phyloP scores from a whole-genome alignment of 2,797 vertebrate genomes.

The Pangasius mekongensis region DNA sequence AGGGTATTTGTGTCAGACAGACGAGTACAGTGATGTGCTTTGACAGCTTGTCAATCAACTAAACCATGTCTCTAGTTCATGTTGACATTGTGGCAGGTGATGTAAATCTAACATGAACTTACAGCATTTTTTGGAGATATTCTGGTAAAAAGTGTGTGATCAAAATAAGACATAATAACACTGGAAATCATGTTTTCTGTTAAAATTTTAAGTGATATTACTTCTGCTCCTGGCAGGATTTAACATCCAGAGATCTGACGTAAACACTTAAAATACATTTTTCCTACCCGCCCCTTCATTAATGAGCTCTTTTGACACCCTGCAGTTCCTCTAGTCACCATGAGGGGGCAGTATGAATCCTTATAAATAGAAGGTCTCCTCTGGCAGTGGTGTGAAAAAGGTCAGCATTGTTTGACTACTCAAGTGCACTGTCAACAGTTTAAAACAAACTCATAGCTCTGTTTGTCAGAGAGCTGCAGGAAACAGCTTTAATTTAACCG shows the following conservation, averaged over 20 bases:
- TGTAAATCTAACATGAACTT: not conserved
- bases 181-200: not conserved
- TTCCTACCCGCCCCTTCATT: not conserved
- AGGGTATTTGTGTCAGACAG: constrained; percentile 17
- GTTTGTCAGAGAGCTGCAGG: constrained; percentile 6
- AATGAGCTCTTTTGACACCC: not conserved
- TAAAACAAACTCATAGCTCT: constrained; percentile 12
- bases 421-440: constrained; percentile 26
- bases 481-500: not conserved
- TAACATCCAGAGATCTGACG: not conserved
- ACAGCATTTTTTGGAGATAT: not conserved
- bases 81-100: not conserved
- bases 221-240: not conserved
- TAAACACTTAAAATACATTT: not conserved
- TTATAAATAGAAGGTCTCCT: constrained; percentile 47
- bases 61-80: not conserved
- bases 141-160: not conserved
- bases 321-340: constrained; percentile 52
- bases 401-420: constrained; percentile 15
- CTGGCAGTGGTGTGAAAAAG: constrained; percentile 13
- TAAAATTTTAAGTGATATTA: not conserved
- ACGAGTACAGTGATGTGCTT: not conserved
- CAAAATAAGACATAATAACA: not conserved
- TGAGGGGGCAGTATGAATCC: constrained; percentile 76
- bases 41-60: constrained; percentile 17